Evolutionary conservation across 2,888 invertebrate genomes (phyloP).

Genomic region (Ennomos quercinarius): DNA sequence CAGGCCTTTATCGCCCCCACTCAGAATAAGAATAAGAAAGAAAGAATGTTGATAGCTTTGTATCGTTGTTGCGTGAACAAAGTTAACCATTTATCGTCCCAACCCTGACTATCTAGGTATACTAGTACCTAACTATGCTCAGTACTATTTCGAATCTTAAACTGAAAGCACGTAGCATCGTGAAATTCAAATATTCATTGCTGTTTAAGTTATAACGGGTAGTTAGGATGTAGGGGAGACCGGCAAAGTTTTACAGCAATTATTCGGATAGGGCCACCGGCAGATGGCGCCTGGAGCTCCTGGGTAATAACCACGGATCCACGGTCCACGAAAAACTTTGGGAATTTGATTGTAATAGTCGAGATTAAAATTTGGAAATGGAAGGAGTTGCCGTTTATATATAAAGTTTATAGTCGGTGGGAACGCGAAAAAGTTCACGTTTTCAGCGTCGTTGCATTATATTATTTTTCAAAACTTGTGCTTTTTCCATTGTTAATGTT

Average conservation of each 20-base stretch:
- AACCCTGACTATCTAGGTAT: too few species aligned
- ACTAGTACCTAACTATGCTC: too few species aligned
- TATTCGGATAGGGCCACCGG: slow-evolving; percentile 46
- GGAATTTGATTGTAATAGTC: slow-evolving; percentile 41
- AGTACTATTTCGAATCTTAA: slow-evolving; percentile 17
- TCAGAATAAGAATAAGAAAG: too few species aligned
- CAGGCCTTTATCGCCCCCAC: too few species aligned
- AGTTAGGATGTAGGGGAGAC: slow-evolving; percentile 41
- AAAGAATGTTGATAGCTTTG: too few species aligned
- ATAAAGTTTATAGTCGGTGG: slow-evolving; percentile 2
- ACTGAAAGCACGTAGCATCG: slow-evolving; percentile 35
- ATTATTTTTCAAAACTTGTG: too few species aligned
- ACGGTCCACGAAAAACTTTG: slow-evolving; percentile 40
- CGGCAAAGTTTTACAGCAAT: slow-evolving; percentile 54
- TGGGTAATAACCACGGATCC: slow-evolving; percentile 38
- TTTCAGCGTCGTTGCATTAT: too few species aligned
- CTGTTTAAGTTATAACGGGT: slow-evolving; percentile 42
- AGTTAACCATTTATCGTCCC: too few species aligned
- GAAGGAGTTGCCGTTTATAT: slow-evolving; percentile 16
- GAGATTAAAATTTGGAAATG: slow-evolving; percentile 34
- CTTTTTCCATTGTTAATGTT: too few species aligned
- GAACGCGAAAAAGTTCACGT: too few species aligned
- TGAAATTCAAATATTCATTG: slow-evolving; percentile 42
- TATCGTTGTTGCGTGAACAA: too few species aligned
- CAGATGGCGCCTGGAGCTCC: slow-evolving; percentile 49